Evolutionary conservation across 2,113 vertebrate genomes (phyloP), one percentile per base, ranked within the genome.

Genomic region (Mola mola): DNA sequence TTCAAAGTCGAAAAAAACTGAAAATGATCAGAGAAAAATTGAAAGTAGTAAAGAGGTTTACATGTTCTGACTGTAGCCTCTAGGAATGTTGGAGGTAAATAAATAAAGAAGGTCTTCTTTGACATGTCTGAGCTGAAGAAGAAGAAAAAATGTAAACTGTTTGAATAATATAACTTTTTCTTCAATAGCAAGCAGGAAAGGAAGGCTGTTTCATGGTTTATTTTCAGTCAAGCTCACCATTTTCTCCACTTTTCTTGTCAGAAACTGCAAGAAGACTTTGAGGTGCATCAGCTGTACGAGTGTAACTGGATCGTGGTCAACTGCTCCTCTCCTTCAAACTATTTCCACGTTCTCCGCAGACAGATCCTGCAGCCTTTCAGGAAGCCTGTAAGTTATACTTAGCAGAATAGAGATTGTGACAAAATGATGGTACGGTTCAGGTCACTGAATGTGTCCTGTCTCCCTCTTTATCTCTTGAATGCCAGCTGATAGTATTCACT

Each of bases 241-340:
- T 11, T 6, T 51, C 28, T 17, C 11, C 2, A 0, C 21, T 4
- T 12, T 19, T 19, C 20, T 1, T 4, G 11, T 2, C 75, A 98
- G 96, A 92, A 94, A 79, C 78, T 93, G 19, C 62, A 87, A 0
- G 88, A 92, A 0, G 94, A 96, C 72, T 95, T 98, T 0, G 93
- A 94, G 0, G 87, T 95, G 53, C 93, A 85, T 52, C 96, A 98
- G 84, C 93, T 98, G 4, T 92, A 95, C 0, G 95, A 97, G 58
- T 95, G 95, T 67, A 98, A 98, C 88, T 98, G 96, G 96, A 96
- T 98, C 0, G 94, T 97, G 0, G 95, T 96, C 33, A 98, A 96
- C 91, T 97, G 95, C 87, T 97, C 96, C 16, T 94, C 91, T 8
- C 96, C 96, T 0, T 94, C 93, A 43, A 98, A 96, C 86, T 96